These are phyloP conservation scores for Holothuria leucospilota DNA, from an alignment of 53 echinoderm and acorn worm species.

Conservation along the genomic window DNA sequence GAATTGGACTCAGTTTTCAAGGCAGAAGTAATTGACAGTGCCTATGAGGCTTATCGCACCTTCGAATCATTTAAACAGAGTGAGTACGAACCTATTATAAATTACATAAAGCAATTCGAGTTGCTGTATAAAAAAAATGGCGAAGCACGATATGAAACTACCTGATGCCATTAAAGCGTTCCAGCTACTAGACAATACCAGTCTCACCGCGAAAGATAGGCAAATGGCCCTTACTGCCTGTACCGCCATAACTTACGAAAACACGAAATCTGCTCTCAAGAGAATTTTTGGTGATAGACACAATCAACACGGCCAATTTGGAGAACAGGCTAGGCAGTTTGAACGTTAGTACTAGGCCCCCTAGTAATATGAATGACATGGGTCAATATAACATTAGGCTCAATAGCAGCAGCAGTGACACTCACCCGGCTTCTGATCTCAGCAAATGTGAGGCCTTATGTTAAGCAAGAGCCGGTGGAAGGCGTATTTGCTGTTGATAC, in stretches of 20 bases:
- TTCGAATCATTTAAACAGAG: background rate
- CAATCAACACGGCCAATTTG: too few relatives aligned
- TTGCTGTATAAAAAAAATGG: background rate
- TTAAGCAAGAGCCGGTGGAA: too few relatives aligned
- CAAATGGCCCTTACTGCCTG: conserved; percentile 45
- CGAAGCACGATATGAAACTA: background rate
- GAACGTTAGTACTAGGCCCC: too few relatives aligned
- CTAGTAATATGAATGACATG: too few relatives aligned
- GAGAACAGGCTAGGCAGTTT: too few relatives aligned
- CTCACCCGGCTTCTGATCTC: too few relatives aligned
- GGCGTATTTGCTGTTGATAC: too few relatives aligned
- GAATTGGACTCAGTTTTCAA: background rate
- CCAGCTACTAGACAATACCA: conserved; percentile 9
- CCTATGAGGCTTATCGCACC: background rate
- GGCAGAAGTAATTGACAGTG: conserved; percentile 11
- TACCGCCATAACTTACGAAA: conserved; percentile 8
- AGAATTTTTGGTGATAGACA: conserved; percentile 22
- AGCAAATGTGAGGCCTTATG: too few relatives aligned
- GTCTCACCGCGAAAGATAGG: background rate
- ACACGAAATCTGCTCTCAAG: conserved; percentile 44
- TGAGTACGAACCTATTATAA: background rate
- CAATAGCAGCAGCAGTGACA: too few relatives aligned
- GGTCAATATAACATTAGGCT: too few relatives aligned
- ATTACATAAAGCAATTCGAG: conserved; percentile 15
- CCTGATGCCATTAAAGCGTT: conserved; percentile 21